Base-by-base conservation (phyloP, 2,888 invertebrate genomes). In the Volucella inanis region DNA sequence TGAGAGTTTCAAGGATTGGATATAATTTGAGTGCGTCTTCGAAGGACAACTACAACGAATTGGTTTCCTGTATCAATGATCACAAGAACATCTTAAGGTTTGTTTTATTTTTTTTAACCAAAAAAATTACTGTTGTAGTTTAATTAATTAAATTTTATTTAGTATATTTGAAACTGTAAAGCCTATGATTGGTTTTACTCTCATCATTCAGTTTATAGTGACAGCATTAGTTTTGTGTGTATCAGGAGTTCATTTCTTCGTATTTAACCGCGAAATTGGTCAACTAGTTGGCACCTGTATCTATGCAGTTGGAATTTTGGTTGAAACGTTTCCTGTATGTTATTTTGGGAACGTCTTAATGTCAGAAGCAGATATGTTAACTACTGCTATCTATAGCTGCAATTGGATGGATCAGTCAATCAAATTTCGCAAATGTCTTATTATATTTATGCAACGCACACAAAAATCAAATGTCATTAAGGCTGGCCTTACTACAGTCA, bases 361-460 rank as follows among this genome's bases (percentile, higher is more conserved):
- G 47, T 2, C 1, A 22, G 18, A 22, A 22, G 18, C 18, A 22
- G 18, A 72, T 10, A 12, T 39, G 6, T 18, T 83, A 0, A 78
- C 72, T 1, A 72, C 43, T 10, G 65, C 78, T 1, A 74, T 83
- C 22, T 78, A 61, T 22, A 22, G 2, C 18, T 65, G 67, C 15
- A 78, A 83, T 9, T 83, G 82, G 82, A 61, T 82, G 11, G 72
- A 68, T 31, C 50, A 78, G 18, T n/a, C 72, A 0, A 4, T 22
- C 3, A 22, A 22, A 22, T 22, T 22, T 22, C 18, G 18, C 18
- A 22, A 62, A 38, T 49, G 31, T 8, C 1, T 72, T 3, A 62
- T 83, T 3, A 83, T 83, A n/a, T 72, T 78, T 18, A 83, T 83
- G 78, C 61, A 78, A 8, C 59, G 67, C 11, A 22, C 18, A 2